Percentiles rank a stretch among this genome's conserved stretches.
Conservation (phyloP, 2,888 invertebrate species). For the Harpagoxenus sublaevis region DNA sequence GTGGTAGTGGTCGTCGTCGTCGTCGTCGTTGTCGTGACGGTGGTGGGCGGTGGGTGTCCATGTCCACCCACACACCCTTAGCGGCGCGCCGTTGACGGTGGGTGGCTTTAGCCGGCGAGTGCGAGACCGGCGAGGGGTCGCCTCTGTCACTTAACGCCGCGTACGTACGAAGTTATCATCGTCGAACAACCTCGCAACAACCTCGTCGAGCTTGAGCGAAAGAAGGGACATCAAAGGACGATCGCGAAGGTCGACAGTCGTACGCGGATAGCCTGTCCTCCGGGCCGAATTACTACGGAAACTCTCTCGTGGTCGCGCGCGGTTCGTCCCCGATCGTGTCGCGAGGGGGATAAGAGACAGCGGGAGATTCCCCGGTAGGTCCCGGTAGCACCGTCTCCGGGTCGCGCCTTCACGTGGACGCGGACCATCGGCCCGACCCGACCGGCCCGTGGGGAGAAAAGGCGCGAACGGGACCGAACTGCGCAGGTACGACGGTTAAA, state of each 20-base stretch:
- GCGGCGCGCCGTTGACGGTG: slow-evolving; percentile 59
- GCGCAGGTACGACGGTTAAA: slow-evolving; percentile 63
- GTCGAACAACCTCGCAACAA: background rate
- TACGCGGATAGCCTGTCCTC: background rate
- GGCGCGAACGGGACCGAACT: slow-evolving; percentile 47
- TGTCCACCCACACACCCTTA: slow-evolving; percentile 54
- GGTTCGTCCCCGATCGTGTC: background rate
- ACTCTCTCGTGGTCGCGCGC: background rate
- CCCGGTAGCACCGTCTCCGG: background rate
- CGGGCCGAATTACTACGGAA: slow-evolving; percentile 9
- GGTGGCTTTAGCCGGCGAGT: slow-evolving; percentile 52
- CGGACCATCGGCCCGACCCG: background rate
- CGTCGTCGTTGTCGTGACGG: too few species aligned
- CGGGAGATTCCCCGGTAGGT: background rate
- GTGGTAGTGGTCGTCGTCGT: background rate
- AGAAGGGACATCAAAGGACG: background rate
- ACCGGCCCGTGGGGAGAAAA: slow-evolving; percentile 19
- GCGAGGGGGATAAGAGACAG: background rate
- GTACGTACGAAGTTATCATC: slow-evolving; percentile 22
- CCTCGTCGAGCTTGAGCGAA: background rate
- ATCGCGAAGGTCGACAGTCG: slow-evolving; percentile 7
- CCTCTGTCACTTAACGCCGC: slow-evolving; percentile 54
- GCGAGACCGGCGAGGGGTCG: slow-evolving; percentile 59
- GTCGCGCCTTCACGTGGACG: slow-evolving; percentile 67
- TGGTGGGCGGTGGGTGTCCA: slow-evolving; percentile 35